Evolutionary conservation across 2,888 invertebrate genomes (phyloP).

Genomic region (Rhimphoctona megacephalus): DNA sequence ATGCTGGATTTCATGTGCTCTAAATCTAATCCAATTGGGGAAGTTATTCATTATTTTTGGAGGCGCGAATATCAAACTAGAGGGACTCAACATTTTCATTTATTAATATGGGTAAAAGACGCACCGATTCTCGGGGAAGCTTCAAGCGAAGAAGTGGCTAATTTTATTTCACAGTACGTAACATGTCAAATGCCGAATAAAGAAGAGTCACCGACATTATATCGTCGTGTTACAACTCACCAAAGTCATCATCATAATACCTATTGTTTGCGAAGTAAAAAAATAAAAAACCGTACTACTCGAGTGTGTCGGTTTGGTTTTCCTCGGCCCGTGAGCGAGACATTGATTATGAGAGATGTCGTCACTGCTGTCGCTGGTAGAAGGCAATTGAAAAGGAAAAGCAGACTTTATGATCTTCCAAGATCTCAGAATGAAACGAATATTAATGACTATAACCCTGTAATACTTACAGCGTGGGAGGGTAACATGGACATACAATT

Average conservation of each 20-base stretch:
- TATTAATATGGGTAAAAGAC: too few species aligned
- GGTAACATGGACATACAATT: too few species aligned
- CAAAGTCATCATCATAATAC: slow-evolving; percentile 45
- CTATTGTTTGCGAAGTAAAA: slow-evolving; percentile 42
- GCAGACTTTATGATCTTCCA: too few species aligned
- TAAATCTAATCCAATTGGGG: slow-evolving; percentile 71
- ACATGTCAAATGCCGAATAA: slow-evolving; percentile 69
- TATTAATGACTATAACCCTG: too few species aligned
- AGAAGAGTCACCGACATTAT: slow-evolving; percentile 66
- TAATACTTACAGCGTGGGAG: slow-evolving; percentile 10
- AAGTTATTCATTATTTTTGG: slow-evolving; percentile 71
- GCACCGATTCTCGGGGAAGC: slow-evolving; percentile 54
- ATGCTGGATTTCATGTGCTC: slow-evolving; percentile 76
- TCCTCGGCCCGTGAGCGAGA: slow-evolving; percentile 35
- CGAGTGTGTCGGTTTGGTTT: slow-evolving; percentile 35
- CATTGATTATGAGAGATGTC: neutral
- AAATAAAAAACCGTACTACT: slow-evolving; percentile 28
- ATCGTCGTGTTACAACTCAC: slow-evolving; percentile 54
- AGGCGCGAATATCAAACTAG: slow-evolving; percentile 63
- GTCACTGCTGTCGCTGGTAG: too few species aligned
- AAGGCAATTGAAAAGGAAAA: too few species aligned
- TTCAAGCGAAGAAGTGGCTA: slow-evolving; percentile 68
- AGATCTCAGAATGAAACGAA: too few species aligned
- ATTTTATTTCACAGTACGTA: slow-evolving; percentile 70
- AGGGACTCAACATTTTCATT: too few species aligned